phyloP scores from a whole-genome alignment of 2,888 invertebrate genomes.

The Pseudococcus jackbeardsleyi region DNA sequence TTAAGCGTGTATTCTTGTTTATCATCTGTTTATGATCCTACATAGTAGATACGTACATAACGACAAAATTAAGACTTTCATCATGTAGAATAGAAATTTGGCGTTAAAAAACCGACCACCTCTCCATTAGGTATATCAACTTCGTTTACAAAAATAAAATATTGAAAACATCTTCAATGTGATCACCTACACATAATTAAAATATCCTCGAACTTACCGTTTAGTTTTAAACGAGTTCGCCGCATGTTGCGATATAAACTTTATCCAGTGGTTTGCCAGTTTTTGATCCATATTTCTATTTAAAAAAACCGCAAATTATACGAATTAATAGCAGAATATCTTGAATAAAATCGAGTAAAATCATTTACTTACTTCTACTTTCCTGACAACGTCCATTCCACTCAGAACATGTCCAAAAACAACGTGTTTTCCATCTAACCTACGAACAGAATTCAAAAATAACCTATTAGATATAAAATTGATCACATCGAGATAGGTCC shows the following conservation, averaged over 20 bases:
- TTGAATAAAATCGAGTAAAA: not conserved
- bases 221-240: conserved; percentile 77
- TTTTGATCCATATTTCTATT: conserved; percentile 81
- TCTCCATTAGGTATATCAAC: too few species aligned
- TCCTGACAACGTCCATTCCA: conserved; percentile 91
- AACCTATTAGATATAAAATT: not conserved
- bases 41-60: too few species aligned
- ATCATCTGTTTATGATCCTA: too few species aligned
- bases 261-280: conserved; percentile 84
- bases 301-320: not conserved
- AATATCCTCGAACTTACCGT: too few species aligned
- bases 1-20: too few species aligned
- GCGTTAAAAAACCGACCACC: too few species aligned
- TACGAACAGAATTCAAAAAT: conserved; percentile 69
- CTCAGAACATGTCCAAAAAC: conserved; percentile 97
- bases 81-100: too few species aligned
- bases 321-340: not conserved
- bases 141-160: too few species aligned
- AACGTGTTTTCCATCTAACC: conserved; percentile 96
- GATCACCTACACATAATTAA: too few species aligned
- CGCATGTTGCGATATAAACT: conserved; percentile 85
- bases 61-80: too few species aligned
- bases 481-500: not conserved
- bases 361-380: conserved; percentile 78
- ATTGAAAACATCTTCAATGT: too few species aligned